Evolutionary conservation across 2,113 vertebrate species (phyloP), one percentile per base, ranked within the genome.

Genomic region (Sinocyclocheilus rhinocerous): DNA sequence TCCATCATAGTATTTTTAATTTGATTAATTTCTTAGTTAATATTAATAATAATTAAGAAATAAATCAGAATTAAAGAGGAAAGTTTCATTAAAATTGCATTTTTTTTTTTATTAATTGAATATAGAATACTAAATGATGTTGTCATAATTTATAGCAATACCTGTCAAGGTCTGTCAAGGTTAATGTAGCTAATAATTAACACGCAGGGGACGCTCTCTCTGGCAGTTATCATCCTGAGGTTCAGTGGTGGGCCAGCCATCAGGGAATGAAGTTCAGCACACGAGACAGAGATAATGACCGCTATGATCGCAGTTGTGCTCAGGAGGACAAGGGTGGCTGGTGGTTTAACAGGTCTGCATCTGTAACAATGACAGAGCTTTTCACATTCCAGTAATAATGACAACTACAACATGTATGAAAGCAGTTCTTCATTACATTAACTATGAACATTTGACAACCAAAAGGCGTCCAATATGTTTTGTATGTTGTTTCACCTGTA

Each of bases 271-370:
- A 95, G 80, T 99, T 99, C 94, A 99, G 97, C 92, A 99, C 98
- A 33, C 92, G n/a, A n/a, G n/a, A n/a, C n/a, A n/a, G n/a, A n/a
- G n/a, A n/a, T n/a, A n/a, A n/a, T n/a, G n/a, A n/a, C n/a, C n/a
- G n/a, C n/a, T n/a, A n/a, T n/a, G n/a, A n/a, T n/a, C n/a, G n/a
- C n/a, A n/a, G n/a, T n/a, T 99, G 98, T 80, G 98, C 98, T 0
- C 76, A 93, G 76, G 97, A 99, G 90, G 97, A 99, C 88, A 96
- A 95, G 83, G 94, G 95, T 80, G 98, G 98, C 89, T 99, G 98
- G 98, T 99, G 98, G 98, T 99, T 97, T 94, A 99, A 99, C 95
- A 99, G 96, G 98, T 98, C 88, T 20, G 88, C 3, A 63, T 10
- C n/a, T 18, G 6, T 39, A 26, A 57, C 26, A 33, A 0, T 85